phyloP scores from a whole-genome alignment of 2,797 vertebrate species.

The Scolopax bukidnonensis region DNA sequence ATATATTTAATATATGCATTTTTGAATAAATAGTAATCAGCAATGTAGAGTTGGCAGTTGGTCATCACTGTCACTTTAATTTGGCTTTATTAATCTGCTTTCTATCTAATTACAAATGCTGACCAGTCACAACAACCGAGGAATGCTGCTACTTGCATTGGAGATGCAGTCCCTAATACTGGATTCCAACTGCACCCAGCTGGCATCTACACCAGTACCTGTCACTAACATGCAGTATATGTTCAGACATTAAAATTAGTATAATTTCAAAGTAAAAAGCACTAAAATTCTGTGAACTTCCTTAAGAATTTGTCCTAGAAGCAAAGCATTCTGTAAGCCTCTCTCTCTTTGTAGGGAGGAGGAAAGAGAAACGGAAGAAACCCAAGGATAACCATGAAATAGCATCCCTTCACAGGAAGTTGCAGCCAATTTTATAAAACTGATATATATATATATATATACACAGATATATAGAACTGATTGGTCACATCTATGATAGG shows the following conservation, averaged over 20 bases:
- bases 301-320: background rate
- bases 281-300: background rate
- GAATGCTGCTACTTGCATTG: background rate
- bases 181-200: background rate
- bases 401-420: background rate
- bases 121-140: background rate
- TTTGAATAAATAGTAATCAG: background rate
- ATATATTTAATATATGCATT: background rate
- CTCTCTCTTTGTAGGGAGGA: background rate
- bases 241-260: background rate
- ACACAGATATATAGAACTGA: too few species aligned
- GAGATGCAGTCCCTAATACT: background rate
- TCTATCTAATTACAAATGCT: conserved; percentile 6
- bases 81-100: conserved; percentile 9
- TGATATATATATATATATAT: too few species aligned
- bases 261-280: background rate
- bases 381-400: background rate
- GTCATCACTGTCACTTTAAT: background rate
- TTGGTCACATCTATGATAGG: background rate
- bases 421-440: background rate
- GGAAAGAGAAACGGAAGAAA: background rate
- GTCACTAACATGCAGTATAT: background rate
- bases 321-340: background rate
- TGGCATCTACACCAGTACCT: background rate
- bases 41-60: background rate